A percentile compares a stretch with the other conserved stretches of the same genome.
Conservation (phyloP, 1,140 invertebrate genomes). For the Trichonephila inaurata region DNA sequence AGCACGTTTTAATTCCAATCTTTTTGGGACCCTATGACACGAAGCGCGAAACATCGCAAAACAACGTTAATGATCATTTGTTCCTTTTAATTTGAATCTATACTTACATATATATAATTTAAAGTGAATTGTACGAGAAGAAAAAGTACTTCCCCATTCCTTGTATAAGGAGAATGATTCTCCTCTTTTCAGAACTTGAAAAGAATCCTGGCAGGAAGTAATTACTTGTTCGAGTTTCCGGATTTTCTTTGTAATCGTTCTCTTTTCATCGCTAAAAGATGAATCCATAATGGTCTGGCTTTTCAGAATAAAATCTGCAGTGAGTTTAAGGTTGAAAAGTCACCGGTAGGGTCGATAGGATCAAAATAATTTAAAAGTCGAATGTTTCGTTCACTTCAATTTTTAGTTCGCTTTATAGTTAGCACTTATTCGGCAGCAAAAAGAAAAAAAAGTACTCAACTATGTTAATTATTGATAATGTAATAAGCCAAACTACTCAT, state of each 20-base stretch:
- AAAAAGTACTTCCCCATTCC: neutral
- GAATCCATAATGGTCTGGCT: constrained; percentile 17
- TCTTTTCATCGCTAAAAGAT: constrained; percentile 23
- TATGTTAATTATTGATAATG: too few relatives aligned
- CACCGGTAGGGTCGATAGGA: neutral
- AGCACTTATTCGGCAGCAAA: too few relatives aligned
- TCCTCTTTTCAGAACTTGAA: constrained; percentile 31
- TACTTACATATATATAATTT: neutral
- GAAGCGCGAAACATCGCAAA: neutral
- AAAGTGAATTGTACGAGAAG: neutral
- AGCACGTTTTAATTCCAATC: neutral
- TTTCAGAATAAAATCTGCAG: neutral
- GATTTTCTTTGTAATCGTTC: constrained; percentile 35
- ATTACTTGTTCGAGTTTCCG: constrained; percentile 18
- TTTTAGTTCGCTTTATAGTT: too few relatives aligned
- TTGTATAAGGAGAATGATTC: neutral
- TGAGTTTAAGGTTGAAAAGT: neutral
- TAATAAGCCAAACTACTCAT: too few relatives aligned
- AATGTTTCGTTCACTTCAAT: too few relatives aligned
- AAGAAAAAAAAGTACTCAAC: too few relatives aligned
- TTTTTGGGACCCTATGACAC: neutral
- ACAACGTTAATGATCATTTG: constrained; percentile 27
- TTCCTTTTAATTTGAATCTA: constrained; percentile 15
- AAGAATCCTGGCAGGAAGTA: constrained; percentile 26
- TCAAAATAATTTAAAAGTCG: neutral